phyloP scores from a whole-genome alignment of 2,888 invertebrate genomes.

The Teinopalpus imperialis region DNA sequence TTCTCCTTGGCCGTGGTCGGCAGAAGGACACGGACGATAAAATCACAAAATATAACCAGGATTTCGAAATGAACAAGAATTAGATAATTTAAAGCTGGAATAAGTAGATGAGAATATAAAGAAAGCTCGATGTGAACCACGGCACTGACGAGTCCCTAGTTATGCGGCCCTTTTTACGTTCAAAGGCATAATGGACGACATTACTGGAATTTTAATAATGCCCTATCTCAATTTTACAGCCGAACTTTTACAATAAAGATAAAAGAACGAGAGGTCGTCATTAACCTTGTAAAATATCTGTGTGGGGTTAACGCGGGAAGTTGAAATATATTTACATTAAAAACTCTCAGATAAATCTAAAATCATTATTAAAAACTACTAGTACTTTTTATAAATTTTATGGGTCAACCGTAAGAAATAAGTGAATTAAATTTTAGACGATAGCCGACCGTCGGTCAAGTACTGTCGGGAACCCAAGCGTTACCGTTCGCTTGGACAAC shows the following conservation, averaged over 20 bases:
- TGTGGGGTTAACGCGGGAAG: neutral
- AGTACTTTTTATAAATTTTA: neutral
- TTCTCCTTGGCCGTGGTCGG: no score
- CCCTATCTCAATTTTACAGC: slow-evolving; percentile 20
- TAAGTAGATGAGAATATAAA: slow-evolving; percentile 1
- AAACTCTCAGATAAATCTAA: no score
- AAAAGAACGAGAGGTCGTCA: slow-evolving; percentile 17
- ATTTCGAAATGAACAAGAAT: no score
- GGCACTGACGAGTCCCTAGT: neutral
- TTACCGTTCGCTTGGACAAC: no score
- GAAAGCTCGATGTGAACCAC: neutral
- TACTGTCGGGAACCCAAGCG: no score
- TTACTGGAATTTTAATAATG: slow-evolving; percentile 19
- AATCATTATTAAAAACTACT: no score
- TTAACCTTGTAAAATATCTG: slow-evolving; percentile 15
- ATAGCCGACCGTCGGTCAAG: no score
- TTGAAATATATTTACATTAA: slow-evolving; percentile 1
- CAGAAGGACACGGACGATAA: no score
- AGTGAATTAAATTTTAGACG: no score
- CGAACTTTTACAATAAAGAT: slow-evolving; percentile 22
- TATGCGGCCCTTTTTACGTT: slow-evolving; percentile 10
- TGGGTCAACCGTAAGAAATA: no score
- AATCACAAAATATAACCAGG: no score
- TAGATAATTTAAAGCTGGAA: neutral
- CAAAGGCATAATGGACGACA: slow-evolving; percentile 9